These are phyloP conservation scores for Climacteris rufus DNA, from an alignment of 2,113 vertebrate genomes.

Conservation along the genomic window DNA sequence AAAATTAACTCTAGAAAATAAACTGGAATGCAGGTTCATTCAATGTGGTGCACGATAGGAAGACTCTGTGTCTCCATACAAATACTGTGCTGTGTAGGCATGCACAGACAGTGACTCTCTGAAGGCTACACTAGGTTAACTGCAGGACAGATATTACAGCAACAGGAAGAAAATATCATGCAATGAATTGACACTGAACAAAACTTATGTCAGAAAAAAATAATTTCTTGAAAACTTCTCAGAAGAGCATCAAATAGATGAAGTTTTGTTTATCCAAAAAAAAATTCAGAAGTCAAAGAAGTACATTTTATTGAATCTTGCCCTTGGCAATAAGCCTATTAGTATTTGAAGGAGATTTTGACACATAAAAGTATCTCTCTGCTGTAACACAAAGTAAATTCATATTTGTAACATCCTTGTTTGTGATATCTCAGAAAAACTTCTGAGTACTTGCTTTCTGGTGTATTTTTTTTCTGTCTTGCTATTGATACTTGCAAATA, in stretches of 20 bases:
- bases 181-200: neutral
- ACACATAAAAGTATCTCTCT: neutral
- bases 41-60: neutral
- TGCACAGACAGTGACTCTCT: neutral
- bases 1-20: neutral
- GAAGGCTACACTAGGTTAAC: neutral
- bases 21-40: neutral
- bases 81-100: neutral
- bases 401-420: neutral
- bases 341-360: neutral
- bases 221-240: neutral
- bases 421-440: neutral
- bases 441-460: neutral
- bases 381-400: neutral
- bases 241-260: neutral
- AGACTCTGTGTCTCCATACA: fast-evolving
- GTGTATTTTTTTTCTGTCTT: neutral
- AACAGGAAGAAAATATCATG: neutral
- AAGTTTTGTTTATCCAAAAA: neutral
- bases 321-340: neutral
- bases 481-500: neutral
- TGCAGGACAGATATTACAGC: neutral
- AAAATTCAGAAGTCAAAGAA: neutral
- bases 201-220: neutral
- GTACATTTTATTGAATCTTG: neutral